Evolutionary conservation across 2,888 invertebrate genomes (phyloP), one percentile per base, ranked within the genome.

Genomic region (Nemotelus pantherinus): DNA sequence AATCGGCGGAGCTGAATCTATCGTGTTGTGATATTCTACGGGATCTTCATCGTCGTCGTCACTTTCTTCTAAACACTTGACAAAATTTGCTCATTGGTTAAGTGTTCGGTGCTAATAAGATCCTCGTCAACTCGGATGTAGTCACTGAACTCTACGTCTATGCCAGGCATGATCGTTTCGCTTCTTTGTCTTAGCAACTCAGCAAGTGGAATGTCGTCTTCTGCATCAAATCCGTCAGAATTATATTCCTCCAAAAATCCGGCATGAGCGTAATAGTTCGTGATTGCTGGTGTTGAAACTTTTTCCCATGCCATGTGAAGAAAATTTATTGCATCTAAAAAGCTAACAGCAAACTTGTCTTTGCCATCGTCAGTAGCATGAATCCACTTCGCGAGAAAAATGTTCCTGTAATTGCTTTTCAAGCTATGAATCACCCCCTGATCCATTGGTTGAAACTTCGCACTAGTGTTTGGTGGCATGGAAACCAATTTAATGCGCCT

Each of bases 281-380:
- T 25, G 5, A 45, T 65, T 65, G 47, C 47, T 65, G 4, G 65
- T 65, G 65, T 65, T 25, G 45, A 10, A 44, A 65, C 65, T 65
- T 65, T 65, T 65, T 65, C 65, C 47, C 65, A 45, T 65, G 65
- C 47, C 65, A 65, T 65, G 6, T 65, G 65, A 65, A 65, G 47
- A 47, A 65, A 65, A 65, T 65, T 65, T 44, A 65, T 65, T 65
- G 65, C 47, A 65, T 65, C 65, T 47, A 45, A 65, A 47, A 47
- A n/a, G 47, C 65, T 5, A 65, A 65, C 65, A 64, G 43, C 10
- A 45, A 65, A 65, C 25, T 65, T 65, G 3, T 3, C 63, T 58
- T 58, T 58, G 58, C 63, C n/a, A 63, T 63, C 63, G 6, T 63
- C 63, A 39, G 9, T 63, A 63, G 39, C 63, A 63, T 63, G 63